Percentiles rank a stretch among this genome's conserved stretches.
Conservation (phyloP, 2,797 vertebrate genomes). For the Myotis daubentonii region DNA sequence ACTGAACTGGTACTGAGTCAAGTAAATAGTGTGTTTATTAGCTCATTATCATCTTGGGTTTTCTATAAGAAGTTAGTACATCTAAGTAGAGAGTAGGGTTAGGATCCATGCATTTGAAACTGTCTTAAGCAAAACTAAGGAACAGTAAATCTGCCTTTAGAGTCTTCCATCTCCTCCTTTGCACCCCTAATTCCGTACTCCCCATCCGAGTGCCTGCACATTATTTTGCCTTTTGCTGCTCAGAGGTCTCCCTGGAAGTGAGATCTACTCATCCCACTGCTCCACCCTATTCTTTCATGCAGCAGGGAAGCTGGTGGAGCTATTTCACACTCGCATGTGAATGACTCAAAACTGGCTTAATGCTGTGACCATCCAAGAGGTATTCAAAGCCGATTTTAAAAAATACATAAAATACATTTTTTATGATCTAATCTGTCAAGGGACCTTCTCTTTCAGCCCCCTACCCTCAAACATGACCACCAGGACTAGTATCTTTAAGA, state of each 20-base stretch:
- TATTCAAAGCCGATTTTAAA: constrained; percentile 7
- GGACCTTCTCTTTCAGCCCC: neutral
- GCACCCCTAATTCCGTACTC: neutral
- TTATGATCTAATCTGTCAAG: neutral
- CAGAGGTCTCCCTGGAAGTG: neutral
- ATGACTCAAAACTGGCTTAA: neutral
- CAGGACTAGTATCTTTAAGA: neutral
- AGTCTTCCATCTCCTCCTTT: neutral
- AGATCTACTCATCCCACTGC: neutral
- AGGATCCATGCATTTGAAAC: neutral
- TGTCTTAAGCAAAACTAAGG: neutral
- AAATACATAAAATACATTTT: neutral
- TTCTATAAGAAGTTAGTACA: neutral
- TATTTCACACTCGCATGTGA: neutral
- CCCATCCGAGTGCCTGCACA: neutral
- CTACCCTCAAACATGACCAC: neutral
- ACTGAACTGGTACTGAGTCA: neutral
- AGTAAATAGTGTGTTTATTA: neutral
- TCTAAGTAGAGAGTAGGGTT: neutral
- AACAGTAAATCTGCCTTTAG: neutral
- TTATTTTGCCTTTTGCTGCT: constrained; percentile 1
- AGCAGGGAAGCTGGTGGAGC: neutral
- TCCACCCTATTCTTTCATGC: neutral
- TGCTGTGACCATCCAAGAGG: neutral
- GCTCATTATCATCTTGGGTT: neutral